Evolutionary conservation across 2,113 vertebrate species (phyloP).

Genomic region (Ceratotherium simum): DNA sequence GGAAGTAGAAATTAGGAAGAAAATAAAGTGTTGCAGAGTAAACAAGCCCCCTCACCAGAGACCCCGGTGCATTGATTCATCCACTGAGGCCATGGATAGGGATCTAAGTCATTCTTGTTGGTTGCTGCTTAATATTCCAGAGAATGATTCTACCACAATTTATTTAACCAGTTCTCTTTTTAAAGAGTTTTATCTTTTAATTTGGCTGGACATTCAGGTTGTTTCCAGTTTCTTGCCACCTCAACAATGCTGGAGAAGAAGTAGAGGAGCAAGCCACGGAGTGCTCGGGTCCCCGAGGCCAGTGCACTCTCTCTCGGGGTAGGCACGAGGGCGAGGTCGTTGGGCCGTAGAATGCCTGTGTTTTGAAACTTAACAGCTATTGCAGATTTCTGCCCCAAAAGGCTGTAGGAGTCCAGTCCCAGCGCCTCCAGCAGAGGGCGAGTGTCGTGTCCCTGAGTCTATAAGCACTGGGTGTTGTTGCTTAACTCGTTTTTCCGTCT

Average conservation of each 20-base stretch:
- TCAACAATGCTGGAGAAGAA: background rate
- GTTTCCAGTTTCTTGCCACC: background rate
- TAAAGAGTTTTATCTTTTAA: background rate
- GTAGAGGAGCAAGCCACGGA: background rate
- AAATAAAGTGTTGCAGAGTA: background rate
- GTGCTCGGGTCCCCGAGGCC: no score
- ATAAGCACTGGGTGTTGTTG: background rate
- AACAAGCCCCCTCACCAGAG: no score
- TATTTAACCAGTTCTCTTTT: background rate
- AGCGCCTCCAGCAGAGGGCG: background rate
- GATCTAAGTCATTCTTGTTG: background rate
- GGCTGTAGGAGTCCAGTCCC: background rate
- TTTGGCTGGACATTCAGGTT: background rate
- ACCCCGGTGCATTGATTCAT: background rate
- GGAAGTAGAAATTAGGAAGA: background rate
- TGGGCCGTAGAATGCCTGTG: background rate
- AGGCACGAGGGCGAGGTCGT: accelerated
- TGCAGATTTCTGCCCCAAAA: background rate
- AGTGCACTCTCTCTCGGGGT: background rate
- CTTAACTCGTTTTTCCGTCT: background rate
- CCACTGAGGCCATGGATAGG: background rate
- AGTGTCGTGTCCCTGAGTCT: background rate
- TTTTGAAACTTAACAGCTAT: background rate
- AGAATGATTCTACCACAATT: background rate
- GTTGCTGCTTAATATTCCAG: background rate